These are phyloP conservation scores for Cyanoramphus novaezelandiae DNA, from an alignment of 2,113 vertebrate genomes.

Conservation along the genomic window DNA sequence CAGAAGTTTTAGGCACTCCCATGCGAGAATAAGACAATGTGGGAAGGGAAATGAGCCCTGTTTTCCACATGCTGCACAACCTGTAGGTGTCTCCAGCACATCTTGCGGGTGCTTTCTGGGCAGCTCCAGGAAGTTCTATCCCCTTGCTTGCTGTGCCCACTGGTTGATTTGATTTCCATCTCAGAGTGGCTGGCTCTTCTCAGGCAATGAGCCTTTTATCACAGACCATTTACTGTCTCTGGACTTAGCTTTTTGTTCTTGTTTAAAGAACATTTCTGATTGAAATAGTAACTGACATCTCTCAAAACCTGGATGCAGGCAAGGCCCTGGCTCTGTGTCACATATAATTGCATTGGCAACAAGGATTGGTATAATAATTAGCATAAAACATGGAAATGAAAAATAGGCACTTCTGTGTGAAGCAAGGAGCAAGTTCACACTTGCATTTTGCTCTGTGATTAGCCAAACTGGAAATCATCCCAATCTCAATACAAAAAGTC, in stretches of 20 bases:
- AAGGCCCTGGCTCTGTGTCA: neutral
- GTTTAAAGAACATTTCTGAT: neutral
- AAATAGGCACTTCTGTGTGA: neutral
- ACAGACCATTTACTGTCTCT: neutral
- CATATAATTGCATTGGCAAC: neutral
- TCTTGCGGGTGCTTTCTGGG: neutral
- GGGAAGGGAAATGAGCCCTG: neutral
- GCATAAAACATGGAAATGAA: constrained; percentile 2
- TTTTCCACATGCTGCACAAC: neutral
- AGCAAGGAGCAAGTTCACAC: neutral
- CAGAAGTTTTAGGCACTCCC: neutral
- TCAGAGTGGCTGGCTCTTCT: neutral
- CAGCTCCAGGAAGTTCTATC: neutral
- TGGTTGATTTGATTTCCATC: neutral
- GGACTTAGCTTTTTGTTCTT: neutral
- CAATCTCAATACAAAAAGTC: neutral
- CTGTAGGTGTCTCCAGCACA: neutral
- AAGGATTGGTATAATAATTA: neutral
- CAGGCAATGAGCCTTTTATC: neutral
- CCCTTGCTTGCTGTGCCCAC: neutral
- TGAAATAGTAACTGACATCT: neutral
- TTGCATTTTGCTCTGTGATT: neutral
- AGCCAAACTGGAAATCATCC: neutral
- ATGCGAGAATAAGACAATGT: neutral
- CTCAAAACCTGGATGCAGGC: neutral